Base-by-base conservation (phyloP, 1,140 invertebrate species). In the Neodiprion pinetum region DNA sequence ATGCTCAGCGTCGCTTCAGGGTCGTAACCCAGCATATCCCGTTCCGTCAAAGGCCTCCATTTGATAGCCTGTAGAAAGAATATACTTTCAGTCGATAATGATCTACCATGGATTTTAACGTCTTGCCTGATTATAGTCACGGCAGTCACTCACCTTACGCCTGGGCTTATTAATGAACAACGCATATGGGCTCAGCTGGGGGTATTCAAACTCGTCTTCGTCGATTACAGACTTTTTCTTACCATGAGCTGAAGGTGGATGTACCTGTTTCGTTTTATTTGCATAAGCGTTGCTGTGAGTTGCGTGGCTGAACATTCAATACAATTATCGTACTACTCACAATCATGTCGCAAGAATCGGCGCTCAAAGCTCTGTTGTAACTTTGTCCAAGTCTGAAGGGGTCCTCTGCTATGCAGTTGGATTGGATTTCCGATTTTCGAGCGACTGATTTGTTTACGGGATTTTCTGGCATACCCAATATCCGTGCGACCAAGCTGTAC, bases 1-100 rank as follows among this genome's bases (percentile, higher is more conserved):
- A 78, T 82, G 72, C 85, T 81, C 4, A 89, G 73, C 7, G 83
- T 85, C 11, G 84, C 83, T 71, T 86, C 82, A 0, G 85, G 83
- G 76, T 87, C 83, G 76, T 85, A 87, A 40, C 78, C 85, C 65
- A 82, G 77, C 61, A 86, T 70, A 49, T 87, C 85, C 1, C 66
- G 66, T 71, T 77, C 74, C 7, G 72, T 77, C 48, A 87, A 75
- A 17, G 80, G 74, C 17, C 85, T 80, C 85, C 85, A 87, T 9
- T 76, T 80, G 17, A 87, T 75, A 9, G 77, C 84, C 85, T 87
- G 67, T 68, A 67, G 71, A 72, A 61, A 61, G 11, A 40, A 40
- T 40, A 5, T 40, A 40, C 28, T 40, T 40, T 40, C 28, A 40
- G 28, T 40, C 28, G 28, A 40, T 21, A 21, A 21, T 40, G 28